Evolutionary conservation across 2,113 vertebrate genomes (phyloP).

Genomic region (Ramphastos sulfuratus): DNA sequence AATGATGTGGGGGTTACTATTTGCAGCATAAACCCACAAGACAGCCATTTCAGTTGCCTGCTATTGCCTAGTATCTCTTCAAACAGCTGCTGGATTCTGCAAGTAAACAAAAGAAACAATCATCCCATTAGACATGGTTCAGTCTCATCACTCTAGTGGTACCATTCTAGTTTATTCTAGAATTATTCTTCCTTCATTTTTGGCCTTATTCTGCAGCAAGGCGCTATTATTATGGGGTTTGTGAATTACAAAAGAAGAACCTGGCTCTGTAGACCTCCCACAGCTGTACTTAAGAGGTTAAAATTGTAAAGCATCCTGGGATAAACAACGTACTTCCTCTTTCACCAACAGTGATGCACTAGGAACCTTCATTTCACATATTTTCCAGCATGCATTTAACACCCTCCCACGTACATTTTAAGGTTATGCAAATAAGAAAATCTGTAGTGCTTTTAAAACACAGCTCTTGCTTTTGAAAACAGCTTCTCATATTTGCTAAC

Average conservation of each 20-base stretch:
- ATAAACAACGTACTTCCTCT: not conserved
- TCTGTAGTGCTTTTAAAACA: not conserved
- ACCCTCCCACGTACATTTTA: slow-evolving; percentile 11
- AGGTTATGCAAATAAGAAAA: slow-evolving; percentile 36
- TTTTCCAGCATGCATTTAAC: slow-evolving; percentile 17
- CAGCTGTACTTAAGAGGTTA: not conserved
- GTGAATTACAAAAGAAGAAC: not conserved
- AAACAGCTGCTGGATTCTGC: slow-evolving; percentile 94
- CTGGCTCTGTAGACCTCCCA: not conserved
- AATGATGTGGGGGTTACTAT: slow-evolving; percentile 92
- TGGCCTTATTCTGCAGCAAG: not conserved
- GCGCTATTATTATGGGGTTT: not conserved
- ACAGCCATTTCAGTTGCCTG: slow-evolving; percentile 94
- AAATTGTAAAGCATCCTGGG: not conserved
- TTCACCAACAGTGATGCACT: not conserved
- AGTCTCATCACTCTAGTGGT: not conserved
- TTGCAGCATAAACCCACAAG: slow-evolving; percentile 94
- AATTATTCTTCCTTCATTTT: not conserved
- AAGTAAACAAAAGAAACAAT: slow-evolving; percentile 69
- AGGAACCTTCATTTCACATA: not conserved
- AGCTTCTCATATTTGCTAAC: not conserved
- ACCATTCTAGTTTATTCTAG: not conserved
- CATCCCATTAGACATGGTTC: slow-evolving; percentile 23
- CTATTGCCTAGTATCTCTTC: slow-evolving; percentile 95
- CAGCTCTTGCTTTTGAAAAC: not conserved